Base-by-base conservation (phyloP, 2,797 vertebrate species). In the Enteromius paludinosus region DNA sequence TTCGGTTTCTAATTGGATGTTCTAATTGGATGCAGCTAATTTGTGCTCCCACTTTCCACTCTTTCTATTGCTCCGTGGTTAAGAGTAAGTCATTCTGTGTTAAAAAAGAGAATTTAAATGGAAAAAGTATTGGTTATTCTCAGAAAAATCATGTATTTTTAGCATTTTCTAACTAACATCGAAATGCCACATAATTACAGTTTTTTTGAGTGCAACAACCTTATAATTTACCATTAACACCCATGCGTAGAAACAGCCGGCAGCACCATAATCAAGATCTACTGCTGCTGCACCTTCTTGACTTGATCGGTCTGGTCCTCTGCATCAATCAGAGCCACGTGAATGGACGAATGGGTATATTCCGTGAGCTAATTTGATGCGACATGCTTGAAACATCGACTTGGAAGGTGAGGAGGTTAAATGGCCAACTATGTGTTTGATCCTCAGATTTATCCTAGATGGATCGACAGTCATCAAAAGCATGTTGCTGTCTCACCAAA, bases 401-500 rank as follows among this genome's bases (percentile, higher is more conserved):
- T 77, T n/a, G 49, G 28, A 30, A 43, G 76, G 56, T 64, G 30
- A 80, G n/a, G 74, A 56, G 66, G 73, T 72, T 72, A 54, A 71
- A 71, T 54, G 79, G 23, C 28, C 45, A 71, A 25, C 28, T 5
- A 69, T 38, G 71, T 69, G 71, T 66, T 70, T 52, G 49, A 84
- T 64, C 38, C 56, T 47, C 38, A 49, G n/a, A 54, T 80, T 75
- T 59, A 69, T 80, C 71, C 64, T 25, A 33, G 41, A 70, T 45
- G 17, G 47, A 84, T 74, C 3, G 10, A 43, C 45, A 30, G 28
- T 65, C 61, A 73, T 84, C 69, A 79, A 79, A 56, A 18, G 35
- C 35, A 74, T 65, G 69, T 84, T 68, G 49, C 69, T 28, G 35
- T 54, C 43, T 52, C 30, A 6, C 82, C 69, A 56, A 79, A 78